Percentiles rank a stretch among this genome's conserved stretches.
These are phyloP conservation scores for Zonotrichia albicollis DNA, from an alignment of 2,797 vertebrate genomes.

Conservation along the genomic window DNA sequence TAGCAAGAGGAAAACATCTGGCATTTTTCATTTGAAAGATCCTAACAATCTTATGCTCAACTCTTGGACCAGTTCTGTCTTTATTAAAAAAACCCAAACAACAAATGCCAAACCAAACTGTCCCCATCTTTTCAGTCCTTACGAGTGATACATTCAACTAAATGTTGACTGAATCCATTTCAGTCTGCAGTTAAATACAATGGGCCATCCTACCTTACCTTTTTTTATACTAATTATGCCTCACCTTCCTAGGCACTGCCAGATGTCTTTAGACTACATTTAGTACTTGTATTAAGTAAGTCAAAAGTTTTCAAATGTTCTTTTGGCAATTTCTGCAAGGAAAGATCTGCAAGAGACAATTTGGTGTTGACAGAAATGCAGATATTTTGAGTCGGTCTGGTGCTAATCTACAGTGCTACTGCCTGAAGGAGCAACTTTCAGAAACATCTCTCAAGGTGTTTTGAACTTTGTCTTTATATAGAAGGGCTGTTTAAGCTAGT, in stretches of 20 bases:
- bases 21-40: not conserved
- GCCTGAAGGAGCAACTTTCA: not conserved
- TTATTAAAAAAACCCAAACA: not conserved
- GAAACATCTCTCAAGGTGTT: not conserved
- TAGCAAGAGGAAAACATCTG: not conserved
- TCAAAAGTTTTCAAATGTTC: not conserved
- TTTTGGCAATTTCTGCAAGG: not conserved
- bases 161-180: not conserved
- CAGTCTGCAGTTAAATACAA: not conserved
- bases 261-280: not conserved
- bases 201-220: fast-evolving
- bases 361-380: not conserved
- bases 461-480: not conserved
- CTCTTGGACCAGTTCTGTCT: not conserved
- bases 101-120: not conserved
- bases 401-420: not conserved
- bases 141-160: not conserved
- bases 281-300: not conserved
- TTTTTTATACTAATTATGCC: not conserved
- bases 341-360: not conserved
- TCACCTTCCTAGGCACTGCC: not conserved
- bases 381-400: not conserved
- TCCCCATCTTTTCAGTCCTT: not conserved
- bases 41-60: not conserved
- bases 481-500: not conserved